Evolutionary conservation across 2,113 vertebrate genomes (phyloP).

Genomic region (Osmerus eperlanus): DNA sequence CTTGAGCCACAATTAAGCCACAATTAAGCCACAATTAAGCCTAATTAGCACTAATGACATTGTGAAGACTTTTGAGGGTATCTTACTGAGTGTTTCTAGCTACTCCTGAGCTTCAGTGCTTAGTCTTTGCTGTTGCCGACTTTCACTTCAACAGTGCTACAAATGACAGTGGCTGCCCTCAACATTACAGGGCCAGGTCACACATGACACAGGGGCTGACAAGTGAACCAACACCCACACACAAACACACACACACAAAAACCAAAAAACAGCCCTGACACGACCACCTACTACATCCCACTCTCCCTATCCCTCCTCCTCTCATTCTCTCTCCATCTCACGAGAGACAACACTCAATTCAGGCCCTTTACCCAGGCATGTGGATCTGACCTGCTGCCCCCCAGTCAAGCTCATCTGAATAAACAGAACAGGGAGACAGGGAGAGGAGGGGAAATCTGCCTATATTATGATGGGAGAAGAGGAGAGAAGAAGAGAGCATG

Average conservation of each 20-base stretch:
- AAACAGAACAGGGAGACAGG: slow-evolving; percentile 66
- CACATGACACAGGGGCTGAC: slow-evolving; percentile 73
- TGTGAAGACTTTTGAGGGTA: no score
- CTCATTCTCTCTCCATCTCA: slow-evolving; percentile 61
- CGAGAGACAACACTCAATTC: slow-evolving; percentile 74
- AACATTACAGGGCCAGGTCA: slow-evolving; percentile 72
- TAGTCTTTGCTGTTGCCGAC: slow-evolving; percentile 44
- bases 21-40: no score
- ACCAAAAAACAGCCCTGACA: slow-evolving; percentile 59
- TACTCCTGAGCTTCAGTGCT: not conserved
- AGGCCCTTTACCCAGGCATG: slow-evolving; percentile 75
- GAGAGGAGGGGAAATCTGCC: slow-evolving; percentile 69
- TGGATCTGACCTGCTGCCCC: slow-evolving; percentile 82
- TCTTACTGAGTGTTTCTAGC: not conserved
- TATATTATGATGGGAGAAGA: slow-evolving; percentile 72
- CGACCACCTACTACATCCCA: slow-evolving; percentile 49
- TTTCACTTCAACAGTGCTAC: slow-evolving; percentile 66
- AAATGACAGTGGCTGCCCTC: slow-evolving; percentile 74
- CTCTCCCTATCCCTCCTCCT: slow-evolving; percentile 43
- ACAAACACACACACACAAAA: slow-evolving; percentile 34
- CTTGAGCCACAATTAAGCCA: not conserved
- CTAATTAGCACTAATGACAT: no score
- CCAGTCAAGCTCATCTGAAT: slow-evolving; percentile 78
- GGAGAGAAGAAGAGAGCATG: slow-evolving; percentile 34
- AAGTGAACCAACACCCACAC: slow-evolving; percentile 63